Conservation (phyloP, 2,888 invertebrate species). For the Eristalis arbustorum region DNA sequence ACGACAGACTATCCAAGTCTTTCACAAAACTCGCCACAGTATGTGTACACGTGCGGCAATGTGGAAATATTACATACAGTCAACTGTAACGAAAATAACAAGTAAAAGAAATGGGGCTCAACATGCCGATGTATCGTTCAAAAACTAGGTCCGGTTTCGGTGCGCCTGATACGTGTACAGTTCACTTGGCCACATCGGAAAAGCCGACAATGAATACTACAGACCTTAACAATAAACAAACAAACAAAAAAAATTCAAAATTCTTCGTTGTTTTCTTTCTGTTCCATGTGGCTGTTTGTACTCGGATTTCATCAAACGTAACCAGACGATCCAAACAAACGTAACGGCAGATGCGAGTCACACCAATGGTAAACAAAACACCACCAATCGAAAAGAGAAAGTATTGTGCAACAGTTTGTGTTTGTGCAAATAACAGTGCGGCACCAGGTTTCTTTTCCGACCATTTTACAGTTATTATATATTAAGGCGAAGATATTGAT, state of each 20-base stretch:
- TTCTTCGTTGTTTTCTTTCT: conserved; percentile 7
- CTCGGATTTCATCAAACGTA: conserved; percentile 24
- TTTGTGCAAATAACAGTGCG: conserved; percentile 48
- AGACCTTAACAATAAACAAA: neutral
- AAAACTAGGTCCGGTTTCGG: conserved; percentile 11
- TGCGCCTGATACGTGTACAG: neutral
- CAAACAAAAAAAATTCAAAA: too few relatives aligned
- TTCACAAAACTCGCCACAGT: neutral
- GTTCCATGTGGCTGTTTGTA: neutral
- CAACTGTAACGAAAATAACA: conserved; percentile 12
- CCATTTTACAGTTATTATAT: conserved; percentile 25
- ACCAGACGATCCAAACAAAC: conserved; percentile 28
- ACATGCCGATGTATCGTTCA: neutral
- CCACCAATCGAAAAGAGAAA: conserved; percentile 42
- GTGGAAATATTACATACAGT: neutral
- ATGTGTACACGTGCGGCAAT: neutral
- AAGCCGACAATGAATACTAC: neutral
- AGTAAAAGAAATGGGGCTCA: neutral
- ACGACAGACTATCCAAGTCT: neutral
- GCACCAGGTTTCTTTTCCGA: conserved; percentile 25
- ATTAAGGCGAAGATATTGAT: neutral
- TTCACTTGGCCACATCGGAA: conserved; percentile 9
- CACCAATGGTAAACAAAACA: conserved; percentile 18
- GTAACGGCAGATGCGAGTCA: conserved; percentile 15
- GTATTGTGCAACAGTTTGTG: conserved; percentile 33